Evolutionary conservation across 2,113 vertebrate genomes (phyloP), one percentile per base, ranked within the genome.

Genomic region (Tringa solitaria): DNA sequence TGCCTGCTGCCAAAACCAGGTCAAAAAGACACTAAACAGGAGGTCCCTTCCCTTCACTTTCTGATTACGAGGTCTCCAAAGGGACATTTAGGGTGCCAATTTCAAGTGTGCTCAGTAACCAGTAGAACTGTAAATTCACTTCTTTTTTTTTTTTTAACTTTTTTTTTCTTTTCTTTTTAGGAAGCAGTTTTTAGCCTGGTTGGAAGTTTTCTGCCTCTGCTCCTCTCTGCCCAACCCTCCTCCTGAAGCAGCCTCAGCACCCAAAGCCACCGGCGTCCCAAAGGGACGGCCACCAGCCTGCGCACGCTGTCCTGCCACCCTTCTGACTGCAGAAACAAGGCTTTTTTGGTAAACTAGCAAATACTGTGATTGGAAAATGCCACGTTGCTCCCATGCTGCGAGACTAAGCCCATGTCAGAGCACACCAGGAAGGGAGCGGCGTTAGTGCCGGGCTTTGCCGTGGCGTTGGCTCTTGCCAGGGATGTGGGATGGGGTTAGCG

Each of bases 221-320:
- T 48, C 51, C 2, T 8, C 46, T 37, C 70, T 35, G 13, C n/a
- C 41, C 14, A 27, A 23, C 35, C 37, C 46, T 51, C 41, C 54
- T 22, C 7, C 32, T 1, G 2, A 68, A 57, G 30, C 72, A 27
- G 51, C 39, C 1, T 1, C 69, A 76, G 87, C 33, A 33, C 50
- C 46, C 35, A 14, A 23, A 79, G 61, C 39, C 37, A 10, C 39
- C 20, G 0, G 37, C 32, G 33, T 4, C 0, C 3, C 56, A 22
- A 19, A n/a, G 54, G 48, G 30, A 37, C 0, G 0, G 39, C 37
- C 37, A 15, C 8, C 6, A 1, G 50, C 32, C 39, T 3, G 0
- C 0, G 0, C 33, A 8, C 1, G 0, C 4, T 0, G 18, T 60
- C 51, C 65, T 39, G 24, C 51, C 6, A 0, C 37, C 0, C 35